Conservation (phyloP, 1,140 invertebrate species). For the Lepidurus arcticus region DNA sequence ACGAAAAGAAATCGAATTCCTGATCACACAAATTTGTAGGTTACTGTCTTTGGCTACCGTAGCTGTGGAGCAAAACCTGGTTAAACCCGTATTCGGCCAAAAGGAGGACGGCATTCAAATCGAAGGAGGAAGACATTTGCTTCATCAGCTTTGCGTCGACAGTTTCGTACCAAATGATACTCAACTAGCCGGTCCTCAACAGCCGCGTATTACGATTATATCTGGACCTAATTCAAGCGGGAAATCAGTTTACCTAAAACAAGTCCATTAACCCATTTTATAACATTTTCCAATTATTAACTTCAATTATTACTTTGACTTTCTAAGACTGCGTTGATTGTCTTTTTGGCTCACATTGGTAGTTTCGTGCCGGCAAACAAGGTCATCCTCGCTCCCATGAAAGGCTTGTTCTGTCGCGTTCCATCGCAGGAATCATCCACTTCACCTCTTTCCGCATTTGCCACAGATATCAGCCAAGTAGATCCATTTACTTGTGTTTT, state of each 20-base stretch:
- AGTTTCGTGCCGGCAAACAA: slow-evolving; percentile 76
- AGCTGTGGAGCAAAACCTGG: slow-evolving; percentile 63
- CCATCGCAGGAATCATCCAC: slow-evolving; percentile 72
- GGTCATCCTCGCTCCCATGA: slow-evolving; percentile 52
- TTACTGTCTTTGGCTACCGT: slow-evolving; percentile 65
- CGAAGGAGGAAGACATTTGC: slow-evolving; percentile 66
- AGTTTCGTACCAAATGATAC: slow-evolving; percentile 70
- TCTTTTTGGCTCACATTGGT: slow-evolving; percentile 81
- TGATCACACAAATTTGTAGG: slow-evolving; percentile 48
- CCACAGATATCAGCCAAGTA: slow-evolving; percentile 77
- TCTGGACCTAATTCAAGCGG: slow-evolving; percentile 87
- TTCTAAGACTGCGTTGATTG: slow-evolving; percentile 59
- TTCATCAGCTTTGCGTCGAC: slow-evolving; percentile 60
- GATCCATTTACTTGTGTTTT: background rate
- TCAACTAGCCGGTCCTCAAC: slow-evolving; percentile 48
- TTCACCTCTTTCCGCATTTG: slow-evolving; percentile 73
- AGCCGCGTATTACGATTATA: slow-evolving; percentile 65
- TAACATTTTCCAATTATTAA: background rate
- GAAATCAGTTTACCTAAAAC: slow-evolving; percentile 86
- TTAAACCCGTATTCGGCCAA: slow-evolving; percentile 56
- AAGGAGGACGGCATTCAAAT: slow-evolving; percentile 58
- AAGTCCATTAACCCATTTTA: slow-evolving; percentile 47
- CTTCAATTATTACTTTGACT: slow-evolving; percentile 31
- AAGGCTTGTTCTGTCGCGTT: slow-evolving; percentile 62
- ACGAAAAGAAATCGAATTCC: slow-evolving; percentile 25